phyloP scores from a whole-genome alignment of 1,140 invertebrate species.

The Lordiphosa mommai region DNA sequence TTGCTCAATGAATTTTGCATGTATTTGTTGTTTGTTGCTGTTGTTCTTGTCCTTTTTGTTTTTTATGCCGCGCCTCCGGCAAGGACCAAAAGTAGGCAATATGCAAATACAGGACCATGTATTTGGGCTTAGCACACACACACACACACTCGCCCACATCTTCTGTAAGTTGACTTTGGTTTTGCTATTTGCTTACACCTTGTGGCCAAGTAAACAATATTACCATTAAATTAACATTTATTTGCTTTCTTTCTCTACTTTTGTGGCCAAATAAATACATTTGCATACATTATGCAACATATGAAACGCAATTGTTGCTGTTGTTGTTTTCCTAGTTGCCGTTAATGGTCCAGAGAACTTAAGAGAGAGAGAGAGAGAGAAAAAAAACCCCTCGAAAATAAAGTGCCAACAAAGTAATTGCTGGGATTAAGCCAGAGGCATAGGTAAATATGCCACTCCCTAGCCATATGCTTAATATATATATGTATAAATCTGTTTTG shows the following conservation, averaged over 20 bases:
- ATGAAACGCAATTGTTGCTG: slow-evolving; percentile 11
- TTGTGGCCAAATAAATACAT: slow-evolving; percentile 60
- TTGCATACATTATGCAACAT: slow-evolving; percentile 67
- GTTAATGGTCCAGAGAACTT: slow-evolving; percentile 43
- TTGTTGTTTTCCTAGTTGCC: slow-evolving; percentile 27
- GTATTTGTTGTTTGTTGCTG: slow-evolving; percentile 30
- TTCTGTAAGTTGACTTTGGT: slow-evolving; percentile 8
- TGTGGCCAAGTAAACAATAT: slow-evolving; percentile 53
- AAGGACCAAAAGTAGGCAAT: slow-evolving; percentile 23
- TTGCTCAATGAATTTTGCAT: slow-evolving; percentile 67
- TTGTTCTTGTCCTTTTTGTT: slow-evolving; percentile 21
- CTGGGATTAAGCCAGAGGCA: slow-evolving; percentile 29
- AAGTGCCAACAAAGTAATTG: slow-evolving; percentile 72
- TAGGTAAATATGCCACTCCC: too few relatives aligned
- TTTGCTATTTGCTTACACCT: slow-evolving; percentile 46
- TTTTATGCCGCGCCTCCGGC: slow-evolving; percentile 19
- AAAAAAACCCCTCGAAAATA: slow-evolving; percentile 45
- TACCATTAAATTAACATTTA: slow-evolving; percentile 76
- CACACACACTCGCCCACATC: slow-evolving; percentile 6
- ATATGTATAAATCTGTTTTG: slow-evolving; percentile 10
- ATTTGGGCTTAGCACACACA: slow-evolving; percentile 19
- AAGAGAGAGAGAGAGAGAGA: too few relatives aligned
- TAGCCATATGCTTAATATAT: not conserved
- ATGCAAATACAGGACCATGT: slow-evolving; percentile 44
- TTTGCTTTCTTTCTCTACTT: slow-evolving; percentile 36